Conservation (phyloP, 2,888 invertebrate species). For the Elegia similella region DNA sequence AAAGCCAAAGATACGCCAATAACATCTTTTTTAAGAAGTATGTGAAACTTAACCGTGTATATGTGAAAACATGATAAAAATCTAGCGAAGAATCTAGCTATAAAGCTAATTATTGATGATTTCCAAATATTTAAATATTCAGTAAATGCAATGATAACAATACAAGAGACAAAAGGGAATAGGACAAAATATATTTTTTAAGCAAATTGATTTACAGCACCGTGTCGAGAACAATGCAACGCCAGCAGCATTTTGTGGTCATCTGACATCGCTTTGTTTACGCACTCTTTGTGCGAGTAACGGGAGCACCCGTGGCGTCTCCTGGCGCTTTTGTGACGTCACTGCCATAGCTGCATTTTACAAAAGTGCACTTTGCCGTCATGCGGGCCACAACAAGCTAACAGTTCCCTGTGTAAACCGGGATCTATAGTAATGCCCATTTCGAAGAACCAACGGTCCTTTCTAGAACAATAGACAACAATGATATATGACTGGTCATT, state of each 20-base stretch:
- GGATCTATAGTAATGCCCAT: conserved; percentile 60
- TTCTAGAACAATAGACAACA: conserved; percentile 57
- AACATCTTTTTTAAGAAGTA: too few relatives aligned
- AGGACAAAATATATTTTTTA: conserved; percentile 27
- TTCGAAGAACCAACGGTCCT: conserved; percentile 67
- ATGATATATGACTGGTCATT: conserved; percentile 66
- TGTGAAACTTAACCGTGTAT: too few relatives aligned
- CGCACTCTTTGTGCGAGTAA: conserved; percentile 60
- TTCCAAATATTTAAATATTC: background rate
- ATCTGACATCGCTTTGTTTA: conserved; percentile 56
- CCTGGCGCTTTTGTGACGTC: conserved; percentile 69
- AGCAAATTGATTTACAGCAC: conserved; percentile 52
- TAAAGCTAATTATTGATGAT: too few relatives aligned
- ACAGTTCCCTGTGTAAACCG: conserved; percentile 77
- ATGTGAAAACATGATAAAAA: background rate
- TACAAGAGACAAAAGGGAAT: background rate
- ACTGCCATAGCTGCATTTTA: conserved; percentile 50
- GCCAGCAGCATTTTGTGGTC: conserved; percentile 70
- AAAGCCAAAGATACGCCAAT: too few relatives aligned
- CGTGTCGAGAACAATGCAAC: conserved; percentile 46
- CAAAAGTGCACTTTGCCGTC: conserved; percentile 74
- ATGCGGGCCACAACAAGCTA: conserved; percentile 61
- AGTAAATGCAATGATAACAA: background rate
- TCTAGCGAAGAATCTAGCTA: background rate
- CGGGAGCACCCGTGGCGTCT: conserved; percentile 49